Conservation (phyloP, 2,113 vertebrate species). For the Octodon degus region DNA sequence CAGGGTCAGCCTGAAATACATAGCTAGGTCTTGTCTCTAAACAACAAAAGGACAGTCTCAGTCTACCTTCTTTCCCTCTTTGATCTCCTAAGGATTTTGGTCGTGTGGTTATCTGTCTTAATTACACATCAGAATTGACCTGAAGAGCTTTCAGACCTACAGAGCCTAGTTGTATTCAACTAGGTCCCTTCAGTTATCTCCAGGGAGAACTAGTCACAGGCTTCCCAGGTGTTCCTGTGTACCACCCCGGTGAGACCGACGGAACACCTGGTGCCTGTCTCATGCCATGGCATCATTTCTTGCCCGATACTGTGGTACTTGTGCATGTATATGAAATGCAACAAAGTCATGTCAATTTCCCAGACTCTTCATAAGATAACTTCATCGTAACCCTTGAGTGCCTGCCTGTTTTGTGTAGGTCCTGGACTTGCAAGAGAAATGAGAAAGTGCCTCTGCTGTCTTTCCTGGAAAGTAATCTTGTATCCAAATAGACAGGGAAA, state of each 20-base stretch:
- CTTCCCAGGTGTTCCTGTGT: not conserved
- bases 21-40: not conserved
- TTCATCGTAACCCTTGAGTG: not conserved
- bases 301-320: not conserved
- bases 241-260: not conserved
- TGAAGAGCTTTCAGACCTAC: not conserved
- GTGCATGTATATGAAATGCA: not conserved
- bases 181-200: not conserved
- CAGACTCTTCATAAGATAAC: constrained; percentile 6
- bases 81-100: not conserved
- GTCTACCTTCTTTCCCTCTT: not conserved
- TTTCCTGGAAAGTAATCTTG: not conserved
- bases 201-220: not conserved
- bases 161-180: not conserved
- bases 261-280: not conserved
- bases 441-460: not conserved
- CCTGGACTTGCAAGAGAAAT: not conserved
- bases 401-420: not conserved
- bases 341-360: not conserved
- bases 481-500: not conserved
- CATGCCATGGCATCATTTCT: not conserved
- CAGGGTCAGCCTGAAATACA: not conserved
- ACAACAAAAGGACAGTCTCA: not conserved
- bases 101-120: not conserved
- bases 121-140: not conserved